Percentiles rank a stretch among this genome's conserved stretches.
Conservation (phyloP, 2,797 vertebrate species). For the Gallinago stenura region DNA sequence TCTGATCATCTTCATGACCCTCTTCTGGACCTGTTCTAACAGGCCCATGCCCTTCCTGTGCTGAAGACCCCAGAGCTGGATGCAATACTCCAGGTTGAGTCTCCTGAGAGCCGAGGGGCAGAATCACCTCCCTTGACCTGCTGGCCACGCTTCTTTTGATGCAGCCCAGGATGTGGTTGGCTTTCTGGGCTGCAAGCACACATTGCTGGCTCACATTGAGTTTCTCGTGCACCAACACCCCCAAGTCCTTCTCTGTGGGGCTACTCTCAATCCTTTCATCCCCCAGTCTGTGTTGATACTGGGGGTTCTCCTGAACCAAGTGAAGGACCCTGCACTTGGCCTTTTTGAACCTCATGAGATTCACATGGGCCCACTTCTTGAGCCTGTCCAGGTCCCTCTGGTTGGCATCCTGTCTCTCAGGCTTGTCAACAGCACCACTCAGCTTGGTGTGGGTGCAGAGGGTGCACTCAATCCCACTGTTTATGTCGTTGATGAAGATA, state of each 20-base stretch:
- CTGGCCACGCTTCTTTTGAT: not conserved
- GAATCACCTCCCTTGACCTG: not conserved
- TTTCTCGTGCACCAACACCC: not conserved
- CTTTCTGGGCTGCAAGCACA: not conserved
- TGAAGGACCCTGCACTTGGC: not conserved
- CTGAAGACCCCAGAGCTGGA: not conserved
- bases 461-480: not conserved
- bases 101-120: not conserved
- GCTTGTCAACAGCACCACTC: not conserved
- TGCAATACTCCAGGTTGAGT: not conserved
- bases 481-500: not conserved
- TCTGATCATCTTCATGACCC: not conserved
- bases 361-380: not conserved
- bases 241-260: not conserved
- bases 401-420: not conserved
- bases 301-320: not conserved
- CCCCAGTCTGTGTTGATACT: not conserved
- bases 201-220: not conserved
- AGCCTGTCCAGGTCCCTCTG: not conserved
- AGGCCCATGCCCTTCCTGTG: not conserved
- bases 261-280: not conserved
- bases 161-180: not conserved
- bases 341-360: not conserved
- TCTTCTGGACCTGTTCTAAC: not conserved
- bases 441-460: not conserved